Conservation (phyloP, 2,113 vertebrate species). For the Albula goreensis region DNA sequence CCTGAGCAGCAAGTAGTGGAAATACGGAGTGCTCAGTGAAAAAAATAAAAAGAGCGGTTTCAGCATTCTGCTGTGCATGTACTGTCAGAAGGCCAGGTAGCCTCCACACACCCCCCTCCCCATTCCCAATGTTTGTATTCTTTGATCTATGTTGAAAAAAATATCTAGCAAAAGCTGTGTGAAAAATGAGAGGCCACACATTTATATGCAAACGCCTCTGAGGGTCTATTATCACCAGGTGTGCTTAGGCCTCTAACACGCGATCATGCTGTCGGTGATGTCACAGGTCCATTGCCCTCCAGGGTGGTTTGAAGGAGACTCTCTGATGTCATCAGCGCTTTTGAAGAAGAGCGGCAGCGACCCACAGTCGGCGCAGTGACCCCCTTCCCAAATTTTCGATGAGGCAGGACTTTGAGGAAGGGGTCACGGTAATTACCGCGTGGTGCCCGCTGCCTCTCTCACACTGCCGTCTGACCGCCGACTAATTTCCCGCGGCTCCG, state of each 20-base stretch:
- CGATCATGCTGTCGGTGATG: not conserved
- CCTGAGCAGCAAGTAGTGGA: not conserved
- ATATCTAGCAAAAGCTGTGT: too few relatives aligned
- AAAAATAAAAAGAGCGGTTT: not conserved
- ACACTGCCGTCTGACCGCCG: not conserved
- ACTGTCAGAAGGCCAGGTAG: not conserved
- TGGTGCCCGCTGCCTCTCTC: not conserved
- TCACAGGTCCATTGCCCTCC: not conserved
- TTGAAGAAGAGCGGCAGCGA: not conserved
- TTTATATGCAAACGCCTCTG: too few relatives aligned
- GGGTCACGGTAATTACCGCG: not conserved
- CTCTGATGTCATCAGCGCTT: not conserved
- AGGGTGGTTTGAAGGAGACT: not conserved
- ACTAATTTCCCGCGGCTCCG: not conserved
- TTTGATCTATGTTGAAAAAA: too few relatives aligned
- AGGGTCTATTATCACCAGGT: too few relatives aligned
- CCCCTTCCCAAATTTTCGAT: not conserved
- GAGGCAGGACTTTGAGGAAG: not conserved
- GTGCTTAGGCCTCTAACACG: too few relatives aligned
- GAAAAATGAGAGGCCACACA: too few relatives aligned
- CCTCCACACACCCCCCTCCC: too few relatives aligned
- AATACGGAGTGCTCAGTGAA: not conserved
- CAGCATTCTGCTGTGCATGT: not conserved
- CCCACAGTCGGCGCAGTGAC: not conserved
- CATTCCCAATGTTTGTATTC: too few relatives aligned